Percentiles rank a stretch among this genome's conserved stretches.
Conservation (phyloP, 2,113 vertebrate species). For the Cranoglanis bouderius region DNA sequence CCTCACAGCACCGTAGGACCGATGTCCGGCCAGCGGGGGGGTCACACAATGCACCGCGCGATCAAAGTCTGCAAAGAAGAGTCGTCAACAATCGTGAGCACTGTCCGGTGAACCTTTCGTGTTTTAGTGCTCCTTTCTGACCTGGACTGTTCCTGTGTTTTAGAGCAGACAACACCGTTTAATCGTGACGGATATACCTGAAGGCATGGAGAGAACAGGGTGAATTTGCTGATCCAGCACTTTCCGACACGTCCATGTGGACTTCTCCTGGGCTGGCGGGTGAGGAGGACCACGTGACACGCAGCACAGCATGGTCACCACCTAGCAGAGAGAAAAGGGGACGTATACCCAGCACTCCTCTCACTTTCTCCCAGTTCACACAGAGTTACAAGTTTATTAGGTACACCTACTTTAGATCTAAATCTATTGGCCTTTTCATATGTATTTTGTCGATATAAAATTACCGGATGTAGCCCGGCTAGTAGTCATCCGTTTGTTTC, state of each 20-base stretch:
- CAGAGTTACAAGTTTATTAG: no score
- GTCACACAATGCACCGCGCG: slow-evolving; percentile 59
- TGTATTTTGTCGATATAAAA: neutral
- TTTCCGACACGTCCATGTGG: slow-evolving; percentile 46
- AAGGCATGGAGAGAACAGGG: slow-evolving; percentile 62
- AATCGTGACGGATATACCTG: slow-evolving; percentile 49
- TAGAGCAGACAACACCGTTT: no score
- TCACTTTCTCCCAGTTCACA: neutral
- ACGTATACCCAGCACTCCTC: neutral
- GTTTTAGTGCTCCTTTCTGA: neutral
- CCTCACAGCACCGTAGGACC: slow-evolving; percentile 40
- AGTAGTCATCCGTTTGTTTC: neutral
- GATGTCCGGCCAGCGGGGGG: slow-evolving; percentile 56
- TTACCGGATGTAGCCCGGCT: neutral
- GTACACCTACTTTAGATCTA: neutral
- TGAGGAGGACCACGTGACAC: slow-evolving; percentile 59
- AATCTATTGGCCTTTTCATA: neutral
- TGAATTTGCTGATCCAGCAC: slow-evolving; percentile 62
- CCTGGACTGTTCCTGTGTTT: no score
- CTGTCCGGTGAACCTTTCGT: neutral
- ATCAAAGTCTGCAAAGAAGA: slow-evolving; percentile 57
- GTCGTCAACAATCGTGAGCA: neutral
- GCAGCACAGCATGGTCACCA: slow-evolving; percentile 54
- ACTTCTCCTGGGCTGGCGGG: slow-evolving; percentile 33
- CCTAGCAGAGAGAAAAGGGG: slow-evolving; percentile 33